Evolutionary conservation across 2,888 invertebrate genomes (phyloP).

Genomic region (Drepanosiphum platanoidis): DNA sequence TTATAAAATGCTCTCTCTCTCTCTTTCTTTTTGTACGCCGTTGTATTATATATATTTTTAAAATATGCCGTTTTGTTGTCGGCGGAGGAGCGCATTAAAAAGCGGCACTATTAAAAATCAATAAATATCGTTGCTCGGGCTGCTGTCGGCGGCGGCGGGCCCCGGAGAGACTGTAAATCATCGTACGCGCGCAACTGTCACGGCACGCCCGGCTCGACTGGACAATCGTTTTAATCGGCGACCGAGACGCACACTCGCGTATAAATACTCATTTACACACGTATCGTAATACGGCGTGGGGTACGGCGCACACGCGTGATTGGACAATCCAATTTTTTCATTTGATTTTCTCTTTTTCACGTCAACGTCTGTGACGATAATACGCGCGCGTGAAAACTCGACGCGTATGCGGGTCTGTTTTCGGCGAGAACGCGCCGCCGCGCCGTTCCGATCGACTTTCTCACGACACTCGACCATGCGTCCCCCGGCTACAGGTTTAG

Average conservation of each 20-base stretch:
- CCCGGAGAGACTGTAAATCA: conserved; percentile 44
- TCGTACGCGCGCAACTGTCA: conserved; percentile 48
- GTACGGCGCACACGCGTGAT: not conserved
- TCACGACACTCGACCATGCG: not conserved
- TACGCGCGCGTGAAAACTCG: conserved; percentile 18
- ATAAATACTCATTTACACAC: not conserved
- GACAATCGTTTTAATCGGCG: conserved; percentile 41
- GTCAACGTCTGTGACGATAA: too few relatives aligned
- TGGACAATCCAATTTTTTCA: not conserved
- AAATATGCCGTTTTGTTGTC: not conserved
- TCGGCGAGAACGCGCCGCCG: not conserved
- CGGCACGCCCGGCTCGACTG: not conserved
- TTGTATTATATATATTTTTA: not conserved
- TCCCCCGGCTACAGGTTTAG: too few relatives aligned
- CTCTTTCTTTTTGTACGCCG: not conserved
- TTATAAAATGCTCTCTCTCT: not conserved
- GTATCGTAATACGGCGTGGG: too few relatives aligned
- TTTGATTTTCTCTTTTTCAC: not conserved
- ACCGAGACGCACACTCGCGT: not conserved
- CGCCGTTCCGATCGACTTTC: too few relatives aligned
- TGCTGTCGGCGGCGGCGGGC: conserved; percentile 37
- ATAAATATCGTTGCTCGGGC: conserved; percentile 52
- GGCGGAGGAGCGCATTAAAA: conserved; percentile 30
- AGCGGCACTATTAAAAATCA: conserved; percentile 56
- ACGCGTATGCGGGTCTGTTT: not conserved